Base-by-base conservation (phyloP, 2,797 vertebrate genomes). In the Xiphophorus birchmanni region DNA sequence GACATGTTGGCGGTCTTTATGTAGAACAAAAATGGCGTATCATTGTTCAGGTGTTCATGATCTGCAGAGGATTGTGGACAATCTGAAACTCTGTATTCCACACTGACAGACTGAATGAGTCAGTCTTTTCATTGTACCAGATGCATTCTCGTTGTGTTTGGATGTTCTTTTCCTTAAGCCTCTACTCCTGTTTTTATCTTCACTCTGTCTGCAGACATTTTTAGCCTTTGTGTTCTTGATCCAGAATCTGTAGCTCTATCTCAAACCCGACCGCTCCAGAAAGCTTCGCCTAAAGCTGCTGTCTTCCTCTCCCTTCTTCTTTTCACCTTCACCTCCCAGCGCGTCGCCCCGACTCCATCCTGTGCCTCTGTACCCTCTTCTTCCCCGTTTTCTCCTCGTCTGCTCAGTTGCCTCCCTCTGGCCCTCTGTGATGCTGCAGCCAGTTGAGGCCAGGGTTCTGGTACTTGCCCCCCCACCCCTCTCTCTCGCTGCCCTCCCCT, bases 51-150 rank as follows among this genome's bases (percentile, higher is more conserved):
- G 15, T 63, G 58, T 17, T 35, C 2, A 12, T 17, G 29, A 67
- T 67, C 63, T 67, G 7, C 63, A 40, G 18, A 13, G 35, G 35
- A 37, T 15, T 63, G 23, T n/a, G 17, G 32, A 17, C 4, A n/a
- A 67, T 44, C 21, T 69, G 21, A 18, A n/a, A 69, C 11, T 48
- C 5, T 18, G 69, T 52, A 50, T n/a, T 42, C 29, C 52, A 60
- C 13, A 37, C 60, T n/a, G 52, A 40, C 45, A 13, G 6, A 67
- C 29, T 50, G 7, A 26, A 9, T 21, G 97, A 97, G 95, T 96
- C 96, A 94, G 89, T 91, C 94, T 95, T 94, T 96, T 96, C 96
- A 96, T 95, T 96, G 95, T 93, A 95, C 94, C 92, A 96, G 95
- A 95, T 96, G 92, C 93, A 96, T 96, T 97, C 96, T 94, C 96